Evolutionary conservation across 64 coral and sea anemone species (phyloP).

Genomic region (Porites lutea): DNA sequence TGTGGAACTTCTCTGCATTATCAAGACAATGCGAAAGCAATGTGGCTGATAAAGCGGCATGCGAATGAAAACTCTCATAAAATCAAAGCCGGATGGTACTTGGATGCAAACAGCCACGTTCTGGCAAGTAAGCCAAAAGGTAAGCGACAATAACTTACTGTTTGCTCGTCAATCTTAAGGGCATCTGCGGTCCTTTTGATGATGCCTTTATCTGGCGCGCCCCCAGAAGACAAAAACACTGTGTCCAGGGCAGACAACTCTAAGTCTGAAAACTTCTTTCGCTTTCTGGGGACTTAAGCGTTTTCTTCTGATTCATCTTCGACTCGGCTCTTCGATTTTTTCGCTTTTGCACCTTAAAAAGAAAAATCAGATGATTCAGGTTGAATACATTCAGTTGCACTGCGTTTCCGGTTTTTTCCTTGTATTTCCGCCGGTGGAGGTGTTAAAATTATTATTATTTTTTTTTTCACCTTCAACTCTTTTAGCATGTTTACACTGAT

Average conservation of each 20-base stretch:
- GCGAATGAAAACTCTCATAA: background rate
- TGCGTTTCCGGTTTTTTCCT: too few species aligned
- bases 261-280: background rate
- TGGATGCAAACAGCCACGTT: background rate
- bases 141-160: background rate
- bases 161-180: background rate
- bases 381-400: too few species aligned
- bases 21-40: background rate
- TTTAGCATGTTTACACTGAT: background rate
- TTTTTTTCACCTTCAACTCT: background rate
- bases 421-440: too few species aligned
- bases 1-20: too few species aligned
- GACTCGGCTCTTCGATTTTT: too few species aligned
- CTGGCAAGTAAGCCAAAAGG: background rate
- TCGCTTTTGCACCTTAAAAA: too few species aligned
- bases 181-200: background rate
- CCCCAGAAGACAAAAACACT: background rate
- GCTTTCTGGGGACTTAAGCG: too few species aligned
- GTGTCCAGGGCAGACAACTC: background rate
- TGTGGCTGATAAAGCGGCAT: background rate
- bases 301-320: too few species aligned
- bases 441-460: background rate
- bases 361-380: too few species aligned
- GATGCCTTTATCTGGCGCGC: background rate
- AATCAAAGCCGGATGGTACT: background rate